Evolutionary conservation across 2,888 invertebrate genomes (phyloP), one percentile per base, ranked within the genome.

Genomic region (Drosophila tripunctata): DNA sequence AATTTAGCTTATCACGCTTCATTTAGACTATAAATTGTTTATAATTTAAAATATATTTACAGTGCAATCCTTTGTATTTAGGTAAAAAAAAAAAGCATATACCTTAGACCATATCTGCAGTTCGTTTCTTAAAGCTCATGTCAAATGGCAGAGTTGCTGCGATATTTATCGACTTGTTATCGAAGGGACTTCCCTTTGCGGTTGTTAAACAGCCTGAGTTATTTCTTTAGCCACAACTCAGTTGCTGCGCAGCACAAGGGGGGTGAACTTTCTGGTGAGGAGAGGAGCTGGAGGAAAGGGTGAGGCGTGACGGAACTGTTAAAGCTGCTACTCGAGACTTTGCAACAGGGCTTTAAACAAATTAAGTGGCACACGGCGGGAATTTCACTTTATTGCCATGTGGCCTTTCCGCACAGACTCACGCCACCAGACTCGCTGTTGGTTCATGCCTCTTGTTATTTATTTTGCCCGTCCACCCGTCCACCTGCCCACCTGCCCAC

Each of bases 311-410:
- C 6, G n/a, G 19, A 63, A 67, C 52, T 68, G 68, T 73, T 73
- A 64, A 73, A 73, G 68, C 68, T 54, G 44, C 52, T 60, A 30
- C 73, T 73, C 47, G 73, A 72, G 72, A 64, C 64, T 78, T 73
- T 47, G 44, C 57, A 67, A 60, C 36, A 44, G 61, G 62, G 79
- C 75, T 76, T 80, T 83, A 83, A 80, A 60, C 65, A 83, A 80
- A 80, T 80, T 83, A 83, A 83, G 80, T 80, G 80, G 77, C 80
- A 67, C 83, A 83, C 75, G 75, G 77, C 64, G 72, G 67, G 75
- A 61, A 77, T 83, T 83, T 79, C 51, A 64, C 63, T 75, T 80
- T 77, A 78, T 77, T 72, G 70, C 67, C 69, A 62, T 58, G 73
- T 61, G 68, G 63, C 63, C 58, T 57, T 52, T 63, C 54, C 52